phyloP scores from a whole-genome alignment of 1,140 invertebrate genomes.

The Whitmania pigra region DNA sequence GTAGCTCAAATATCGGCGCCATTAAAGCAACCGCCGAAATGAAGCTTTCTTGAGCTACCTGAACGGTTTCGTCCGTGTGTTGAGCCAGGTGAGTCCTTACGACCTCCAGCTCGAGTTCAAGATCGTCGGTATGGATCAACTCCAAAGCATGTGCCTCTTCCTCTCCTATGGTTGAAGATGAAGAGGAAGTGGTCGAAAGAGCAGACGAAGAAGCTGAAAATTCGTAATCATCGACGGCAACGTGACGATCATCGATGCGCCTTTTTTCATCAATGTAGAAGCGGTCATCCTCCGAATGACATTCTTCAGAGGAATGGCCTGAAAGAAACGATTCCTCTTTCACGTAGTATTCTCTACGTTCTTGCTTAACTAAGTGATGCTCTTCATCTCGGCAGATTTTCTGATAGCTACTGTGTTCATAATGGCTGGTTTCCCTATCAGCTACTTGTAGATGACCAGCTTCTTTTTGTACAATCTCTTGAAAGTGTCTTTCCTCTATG shows the following conservation, averaged over 20 bases:
- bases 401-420: background rate
- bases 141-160: background rate
- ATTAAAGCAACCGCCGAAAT: conserved; percentile 19
- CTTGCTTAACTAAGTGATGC: no score
- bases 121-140: conserved; percentile 6
- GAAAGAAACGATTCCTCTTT: no score
- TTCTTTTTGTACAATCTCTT: conserved; percentile 8
- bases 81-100: background rate
- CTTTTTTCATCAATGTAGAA: background rate
- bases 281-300: background rate
- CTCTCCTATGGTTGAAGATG: conserved; percentile 4
- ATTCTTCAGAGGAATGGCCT: background rate
- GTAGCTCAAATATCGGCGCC: conserved; percentile 34
- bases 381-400: no score
- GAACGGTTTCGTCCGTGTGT: conserved; percentile 8
- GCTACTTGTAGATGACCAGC: background rate
- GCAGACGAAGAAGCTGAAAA: conserved; percentile 8
- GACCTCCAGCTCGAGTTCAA: conserved; percentile 25
- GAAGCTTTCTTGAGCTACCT: conserved; percentile 13
- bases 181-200: conserved; percentile 12
- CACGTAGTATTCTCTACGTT: no score
- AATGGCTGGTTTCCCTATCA: background rate
- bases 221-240: conserved; percentile 8
- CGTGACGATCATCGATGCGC: background rate
- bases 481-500: background rate